Percentiles rank a stretch among this genome's conserved stretches.
These are phyloP conservation scores for Harpalus rufipes DNA, from an alignment of 2,888 invertebrate genomes.

Conservation along the genomic window DNA sequence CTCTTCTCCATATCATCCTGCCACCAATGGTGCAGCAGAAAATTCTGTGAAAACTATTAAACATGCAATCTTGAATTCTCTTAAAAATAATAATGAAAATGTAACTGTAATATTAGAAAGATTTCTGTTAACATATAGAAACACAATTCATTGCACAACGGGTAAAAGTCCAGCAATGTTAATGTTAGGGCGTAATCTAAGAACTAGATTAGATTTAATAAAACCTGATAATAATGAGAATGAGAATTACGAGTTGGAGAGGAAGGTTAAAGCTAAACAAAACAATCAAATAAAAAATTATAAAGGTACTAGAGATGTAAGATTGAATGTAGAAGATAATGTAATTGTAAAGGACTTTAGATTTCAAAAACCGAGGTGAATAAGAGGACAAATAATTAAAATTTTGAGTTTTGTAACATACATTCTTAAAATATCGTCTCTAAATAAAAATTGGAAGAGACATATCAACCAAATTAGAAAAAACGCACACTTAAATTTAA, in stretches of 20 bases:
- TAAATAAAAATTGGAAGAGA: slow-evolving; percentile 19
- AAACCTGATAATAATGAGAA: not conserved
- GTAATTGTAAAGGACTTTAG: slow-evolving; percentile 5
- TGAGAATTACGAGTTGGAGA: not conserved
- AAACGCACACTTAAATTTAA: not conserved
- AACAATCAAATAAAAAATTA: slow-evolving; percentile 1
- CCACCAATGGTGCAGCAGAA: slow-evolving; percentile 69
- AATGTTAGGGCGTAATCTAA: slow-evolving; percentile 9
- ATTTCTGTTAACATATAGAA: slow-evolving; percentile 9
- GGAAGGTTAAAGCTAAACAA: not conserved
- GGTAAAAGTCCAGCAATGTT: slow-evolving; percentile 24
- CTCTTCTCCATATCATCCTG: slow-evolving; percentile 69
- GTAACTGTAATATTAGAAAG: not conserved
- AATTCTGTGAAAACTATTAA: slow-evolving; percentile 46
- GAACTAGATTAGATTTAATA: slow-evolving; percentile 37
- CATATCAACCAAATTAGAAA: slow-evolving; percentile 14
- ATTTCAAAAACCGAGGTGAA: not conserved
- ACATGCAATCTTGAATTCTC: not conserved
- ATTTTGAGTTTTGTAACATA: not conserved
- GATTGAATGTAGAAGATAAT: slow-evolving; percentile 2
- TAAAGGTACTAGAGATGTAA: slow-evolving; percentile 23
- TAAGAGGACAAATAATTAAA: slow-evolving; percentile 16
- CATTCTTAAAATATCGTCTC: slow-evolving; percentile 1
- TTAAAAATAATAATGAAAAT: slow-evolving; percentile 28
- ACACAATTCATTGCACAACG: slow-evolving; percentile 1